phyloP scores from a whole-genome alignment of 2,113 vertebrate genomes.

The Platysteira castanea region DNA sequence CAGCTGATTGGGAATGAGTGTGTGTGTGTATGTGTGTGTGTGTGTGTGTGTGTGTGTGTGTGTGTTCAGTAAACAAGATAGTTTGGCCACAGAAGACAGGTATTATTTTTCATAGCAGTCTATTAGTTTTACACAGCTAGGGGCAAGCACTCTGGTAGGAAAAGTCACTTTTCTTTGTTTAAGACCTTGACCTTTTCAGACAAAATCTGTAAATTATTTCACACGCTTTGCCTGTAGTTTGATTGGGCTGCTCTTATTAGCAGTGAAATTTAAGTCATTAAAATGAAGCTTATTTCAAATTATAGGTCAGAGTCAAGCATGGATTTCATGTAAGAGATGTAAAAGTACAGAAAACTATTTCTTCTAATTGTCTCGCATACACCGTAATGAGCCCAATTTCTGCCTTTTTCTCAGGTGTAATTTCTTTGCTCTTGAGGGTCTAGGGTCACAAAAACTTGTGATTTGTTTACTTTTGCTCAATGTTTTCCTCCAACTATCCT shows the following conservation, averaged over 20 bases:
- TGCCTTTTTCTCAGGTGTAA: background rate
- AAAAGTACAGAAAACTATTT: conserved; percentile 17
- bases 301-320: conserved; percentile 28
- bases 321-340: background rate
- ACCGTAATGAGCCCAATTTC: background rate
- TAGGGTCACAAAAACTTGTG: background rate
- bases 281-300: conserved; percentile 20
- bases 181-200: conserved; percentile 49
- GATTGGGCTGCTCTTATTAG: conserved; percentile 38
- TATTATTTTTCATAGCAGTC: background rate
- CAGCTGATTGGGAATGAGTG: background rate
- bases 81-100: background rate
- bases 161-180: conserved; percentile 31
- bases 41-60: background rate
- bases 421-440: background rate
- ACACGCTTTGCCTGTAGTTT: background rate
- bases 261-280: conserved; percentile 44
- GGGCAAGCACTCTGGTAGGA: background rate
- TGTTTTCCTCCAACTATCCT: background rate
- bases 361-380: conserved; percentile 45
- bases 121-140: background rate
- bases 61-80: background rate
- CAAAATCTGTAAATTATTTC: conserved; percentile 46
- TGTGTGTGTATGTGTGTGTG: background rate
- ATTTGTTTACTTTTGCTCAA: background rate